phyloP scores from a whole-genome alignment of 2,113 vertebrate species.

The Pseudonaja textilis region DNA sequence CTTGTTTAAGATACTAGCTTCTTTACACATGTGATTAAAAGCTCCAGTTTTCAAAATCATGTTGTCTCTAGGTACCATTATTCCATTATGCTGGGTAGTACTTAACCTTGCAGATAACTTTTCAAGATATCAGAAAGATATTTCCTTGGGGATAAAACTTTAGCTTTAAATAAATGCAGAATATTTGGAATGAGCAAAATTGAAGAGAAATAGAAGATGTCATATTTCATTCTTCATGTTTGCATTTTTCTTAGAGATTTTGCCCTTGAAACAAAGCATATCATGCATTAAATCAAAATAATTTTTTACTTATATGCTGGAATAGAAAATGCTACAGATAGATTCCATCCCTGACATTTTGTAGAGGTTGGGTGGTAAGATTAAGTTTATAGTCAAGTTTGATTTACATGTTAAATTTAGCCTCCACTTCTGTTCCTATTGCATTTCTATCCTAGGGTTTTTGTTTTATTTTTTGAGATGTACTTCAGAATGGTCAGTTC shows the following conservation, averaged over 20 bases:
- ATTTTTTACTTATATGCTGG: constrained; percentile 58
- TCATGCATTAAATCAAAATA: constrained; percentile 72
- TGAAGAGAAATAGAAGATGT: constrained; percentile 69
- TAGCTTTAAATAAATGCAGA: constrained; percentile 64
- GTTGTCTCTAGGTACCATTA: constrained; percentile 10
- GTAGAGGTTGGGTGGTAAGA: constrained; percentile 50
- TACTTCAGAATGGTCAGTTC: background rate
- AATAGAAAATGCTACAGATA: constrained; percentile 63
- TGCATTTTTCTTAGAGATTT: constrained; percentile 66
- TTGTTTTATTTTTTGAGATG: background rate
- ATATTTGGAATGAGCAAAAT: constrained; percentile 66
- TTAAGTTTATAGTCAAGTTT: constrained; percentile 70
- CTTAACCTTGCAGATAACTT: constrained; percentile 66
- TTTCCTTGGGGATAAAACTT: constrained; percentile 44
- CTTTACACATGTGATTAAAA: background rate
- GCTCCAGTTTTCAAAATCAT: background rate
- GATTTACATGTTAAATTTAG: constrained; percentile 55
- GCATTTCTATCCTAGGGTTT: background rate
- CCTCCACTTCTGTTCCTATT: constrained; percentile 25
- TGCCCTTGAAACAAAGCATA: constrained; percentile 74
- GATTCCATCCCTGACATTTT: constrained; percentile 46
- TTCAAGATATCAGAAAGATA: constrained; percentile 36
- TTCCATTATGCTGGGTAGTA: constrained; percentile 12
- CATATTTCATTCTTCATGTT: constrained; percentile 70
- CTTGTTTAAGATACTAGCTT: background rate